Percentiles rank a stretch among this genome's conserved stretches.
Evolutionary conservation across 2,888 invertebrate genomes (phyloP).

Genomic region (Hemaris fuciformis): DNA sequence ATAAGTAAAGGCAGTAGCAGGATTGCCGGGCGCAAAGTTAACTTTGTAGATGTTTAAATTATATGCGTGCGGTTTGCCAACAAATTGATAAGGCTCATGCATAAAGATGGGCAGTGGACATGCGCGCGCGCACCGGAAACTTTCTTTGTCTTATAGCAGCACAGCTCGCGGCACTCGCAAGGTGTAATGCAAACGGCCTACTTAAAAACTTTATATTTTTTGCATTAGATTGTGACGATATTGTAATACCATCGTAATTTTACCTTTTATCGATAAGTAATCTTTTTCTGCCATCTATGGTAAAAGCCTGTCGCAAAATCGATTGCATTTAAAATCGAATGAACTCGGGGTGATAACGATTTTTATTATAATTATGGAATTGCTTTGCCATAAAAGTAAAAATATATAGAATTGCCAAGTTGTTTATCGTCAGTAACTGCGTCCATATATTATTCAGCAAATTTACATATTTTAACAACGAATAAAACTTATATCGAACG

Average conservation of each 20-base stretch:
- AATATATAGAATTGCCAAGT: neutral
- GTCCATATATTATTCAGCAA: neutral
- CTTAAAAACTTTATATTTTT: conserved; percentile 13
- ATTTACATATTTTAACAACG: neutral
- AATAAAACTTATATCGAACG: neutral
- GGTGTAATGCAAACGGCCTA: conserved; percentile 16
- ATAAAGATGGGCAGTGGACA: conserved; percentile 52
- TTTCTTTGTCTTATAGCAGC: conserved; percentile 46
- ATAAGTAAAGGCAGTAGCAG: conserved; percentile 6
- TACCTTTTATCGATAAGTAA: conserved; percentile 9
- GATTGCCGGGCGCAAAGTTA: conserved; percentile 7
- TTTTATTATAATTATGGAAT: neutral
- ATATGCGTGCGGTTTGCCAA: conserved; percentile 32
- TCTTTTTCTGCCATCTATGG: neutral
- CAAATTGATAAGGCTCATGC: conserved; percentile 70
- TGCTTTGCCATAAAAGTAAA: too few relatives aligned
- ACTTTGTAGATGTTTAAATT: conserved; percentile 15
- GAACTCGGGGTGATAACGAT: neutral
- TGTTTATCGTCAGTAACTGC: neutral
- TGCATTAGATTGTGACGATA: conserved; percentile 3
- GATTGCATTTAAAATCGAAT: neutral
- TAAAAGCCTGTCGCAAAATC: neutral
- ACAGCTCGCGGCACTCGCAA: conserved; percentile 13
- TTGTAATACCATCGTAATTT: conserved; percentile 10
- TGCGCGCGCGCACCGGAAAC: conserved; percentile 33